These are phyloP conservation scores for Enteromius treurensis DNA, from an alignment of 2,797 vertebrate species.

Conservation along the genomic window DNA sequence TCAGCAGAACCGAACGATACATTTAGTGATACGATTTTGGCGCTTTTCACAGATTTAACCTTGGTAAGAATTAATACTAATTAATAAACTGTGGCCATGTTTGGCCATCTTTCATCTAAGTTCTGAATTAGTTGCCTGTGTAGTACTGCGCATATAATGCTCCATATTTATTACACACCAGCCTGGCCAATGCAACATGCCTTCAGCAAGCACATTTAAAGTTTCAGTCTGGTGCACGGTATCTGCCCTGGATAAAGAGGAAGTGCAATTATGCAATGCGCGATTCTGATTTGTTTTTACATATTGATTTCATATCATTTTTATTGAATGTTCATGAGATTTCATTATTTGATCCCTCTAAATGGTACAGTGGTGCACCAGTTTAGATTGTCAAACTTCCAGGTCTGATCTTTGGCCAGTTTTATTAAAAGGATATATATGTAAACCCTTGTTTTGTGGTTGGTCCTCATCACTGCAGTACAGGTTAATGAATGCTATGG, in stretches of 20 bases:
- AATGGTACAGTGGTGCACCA: neutral
- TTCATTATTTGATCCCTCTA: neutral
- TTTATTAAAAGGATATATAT: constrained; percentile 6
- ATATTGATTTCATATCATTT: neutral
- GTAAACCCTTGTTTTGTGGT: constrained; percentile 10
- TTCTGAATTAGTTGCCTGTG: neutral
- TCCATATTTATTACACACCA: neutral
- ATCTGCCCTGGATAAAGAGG: neutral
- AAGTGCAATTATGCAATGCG: neutral
- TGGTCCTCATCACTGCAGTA: constrained; percentile 37
- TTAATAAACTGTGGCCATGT: neutral
- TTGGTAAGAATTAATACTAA: neutral
- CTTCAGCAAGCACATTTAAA: neutral
- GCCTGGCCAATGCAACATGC: neutral
- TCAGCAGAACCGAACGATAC: neutral
- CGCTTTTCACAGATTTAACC: neutral
- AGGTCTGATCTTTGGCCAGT: constrained; percentile 11
- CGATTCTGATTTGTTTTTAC: neutral
- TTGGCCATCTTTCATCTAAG: neutral
- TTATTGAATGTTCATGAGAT: neutral
- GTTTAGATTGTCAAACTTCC: neutral
- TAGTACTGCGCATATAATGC: neutral
- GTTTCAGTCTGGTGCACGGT: neutral
- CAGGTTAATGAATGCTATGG: constrained; percentile 37
- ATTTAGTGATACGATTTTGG: neutral